Evolutionary conservation across 2,113 vertebrate genomes (phyloP).

Genomic region (Dicrurus megarhynchus): DNA sequence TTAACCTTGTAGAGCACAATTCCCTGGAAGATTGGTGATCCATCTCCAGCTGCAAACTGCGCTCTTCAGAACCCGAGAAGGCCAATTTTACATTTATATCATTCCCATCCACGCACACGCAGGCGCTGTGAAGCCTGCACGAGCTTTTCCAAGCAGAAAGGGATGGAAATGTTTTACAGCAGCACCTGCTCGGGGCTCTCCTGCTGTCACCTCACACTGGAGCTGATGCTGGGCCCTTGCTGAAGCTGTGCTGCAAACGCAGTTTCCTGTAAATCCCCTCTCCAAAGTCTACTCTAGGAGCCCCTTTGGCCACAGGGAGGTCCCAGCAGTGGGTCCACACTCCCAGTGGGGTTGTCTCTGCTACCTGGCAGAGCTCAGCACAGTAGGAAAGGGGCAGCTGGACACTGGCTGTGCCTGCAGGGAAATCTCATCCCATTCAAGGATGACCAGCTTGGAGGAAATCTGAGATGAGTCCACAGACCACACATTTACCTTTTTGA

Average conservation of each 20-base stretch:
- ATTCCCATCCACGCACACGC: not conserved
- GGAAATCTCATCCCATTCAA: not conserved
- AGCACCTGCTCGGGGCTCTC: not conserved
- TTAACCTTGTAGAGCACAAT: conserved; percentile 65
- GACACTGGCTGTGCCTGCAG: not conserved
- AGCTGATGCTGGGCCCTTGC: not conserved
- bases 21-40: conserved; percentile 52
- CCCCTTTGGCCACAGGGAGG: not conserved
- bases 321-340: not conserved
- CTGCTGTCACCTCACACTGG: fast-evolving
- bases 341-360: not conserved
- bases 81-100: conserved; percentile 52
- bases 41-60: conserved; percentile 44
- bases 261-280: not conserved
- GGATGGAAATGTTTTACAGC: not conserved
- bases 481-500: not conserved
- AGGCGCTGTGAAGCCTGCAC: not conserved
- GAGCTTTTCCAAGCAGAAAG: not conserved
- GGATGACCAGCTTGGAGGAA: not conserved
- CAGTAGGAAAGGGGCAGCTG: not conserved
- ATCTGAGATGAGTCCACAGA: not conserved
- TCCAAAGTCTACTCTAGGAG: not conserved
- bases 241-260: not conserved
- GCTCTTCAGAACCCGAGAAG: conserved; percentile 20
- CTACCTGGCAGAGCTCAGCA: not conserved